These are phyloP conservation scores for Eustalomyia histrio DNA, from an alignment of 2,888 invertebrate genomes.

Conservation along the genomic window DNA sequence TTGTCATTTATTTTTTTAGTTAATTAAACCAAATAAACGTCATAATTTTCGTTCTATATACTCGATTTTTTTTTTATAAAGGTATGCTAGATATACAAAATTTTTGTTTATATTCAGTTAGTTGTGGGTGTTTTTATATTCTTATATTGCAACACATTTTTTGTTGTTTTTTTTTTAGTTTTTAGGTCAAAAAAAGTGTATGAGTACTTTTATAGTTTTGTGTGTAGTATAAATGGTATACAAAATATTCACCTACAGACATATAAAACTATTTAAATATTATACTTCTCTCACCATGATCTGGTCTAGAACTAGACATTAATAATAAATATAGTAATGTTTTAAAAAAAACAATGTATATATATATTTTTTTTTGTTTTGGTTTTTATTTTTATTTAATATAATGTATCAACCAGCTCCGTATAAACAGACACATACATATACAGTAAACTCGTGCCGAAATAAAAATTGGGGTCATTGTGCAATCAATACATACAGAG, in stretches of 20 bases:
- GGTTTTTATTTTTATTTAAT: constrained; percentile 9
- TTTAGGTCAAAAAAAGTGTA: constrained; percentile 53
- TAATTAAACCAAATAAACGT: neutral
- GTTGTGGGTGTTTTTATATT: constrained; percentile 40
- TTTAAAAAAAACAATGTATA: neutral
- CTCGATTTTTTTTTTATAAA: too few relatives aligned
- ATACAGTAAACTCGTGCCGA: constrained; percentile 27
- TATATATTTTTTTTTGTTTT: constrained; percentile 1
- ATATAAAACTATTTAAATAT: constrained; percentile 24
- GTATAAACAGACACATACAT: neutral
- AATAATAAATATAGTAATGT: constrained; percentile 18
- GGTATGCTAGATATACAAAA: neutral
- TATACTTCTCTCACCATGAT: constrained; percentile 34
- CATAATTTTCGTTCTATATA: constrained; percentile 2
- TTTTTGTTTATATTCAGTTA: constrained; percentile 21
- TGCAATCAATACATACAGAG: constrained; percentile 60
- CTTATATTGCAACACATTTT: constrained; percentile 49
- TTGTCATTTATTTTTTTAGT: neutral
- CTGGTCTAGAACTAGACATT: constrained; percentile 52
- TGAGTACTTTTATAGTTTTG: constrained; percentile 23
- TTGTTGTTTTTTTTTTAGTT: constrained; percentile 33
- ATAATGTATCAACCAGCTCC: neutral
- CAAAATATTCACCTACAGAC: constrained; percentile 6
- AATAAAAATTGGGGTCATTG: constrained; percentile 63
- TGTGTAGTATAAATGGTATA: constrained; percentile 1